Evolutionary conservation across 2,113 vertebrate species (phyloP), one percentile per base, ranked within the genome.

Genomic region (Pedionomus torquatus): DNA sequence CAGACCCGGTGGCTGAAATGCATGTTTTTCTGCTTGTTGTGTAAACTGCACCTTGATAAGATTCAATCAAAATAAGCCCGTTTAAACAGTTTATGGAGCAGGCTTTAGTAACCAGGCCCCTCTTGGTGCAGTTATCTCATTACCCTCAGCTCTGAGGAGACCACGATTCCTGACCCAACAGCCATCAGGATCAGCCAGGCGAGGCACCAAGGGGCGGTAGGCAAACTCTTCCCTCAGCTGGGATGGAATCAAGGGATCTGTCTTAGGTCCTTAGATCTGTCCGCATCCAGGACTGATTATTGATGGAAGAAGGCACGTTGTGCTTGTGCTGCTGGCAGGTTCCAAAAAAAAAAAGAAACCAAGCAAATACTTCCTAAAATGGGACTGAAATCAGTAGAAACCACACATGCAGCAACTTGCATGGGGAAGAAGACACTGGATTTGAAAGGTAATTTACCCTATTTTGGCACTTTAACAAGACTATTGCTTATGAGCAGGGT

Each of bases 371-470:
- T 75, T 81, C 25, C n/a, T 44, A 28, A 91, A 76, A 61, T 37
- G 4, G 31, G 35, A 83, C 30, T 48, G 44, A 80, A 88, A 72
- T 70, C 58, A 58, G 13, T 15, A 88, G 54, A 80, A 80, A 63
- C 9, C 11, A 31, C 20, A 8, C 0, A 0, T 37, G 58, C 7
- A 72, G 39, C 6, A 64, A 13, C 5, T 58, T 61, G 28, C 4
- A 2, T 44, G 19, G 87, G 44, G n/a, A 91, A 74, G 57, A 87
- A 79, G 17, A 11, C 61, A 18, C 7, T 52, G n/a, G 6, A 49
- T 61, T 74, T 23, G 33, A 33, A 70, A 39, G 7, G 41, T 3
- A 3, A 13, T 37, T 26, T 46, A 78, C 4, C 7, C 11, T 15
- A 28, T 30, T 54, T 65, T 91, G 69, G 30, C 24, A 52, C 28